Percentiles rank a stretch among this genome's conserved stretches.
These are phyloP conservation scores for Volucella bombylans DNA, from an alignment of 2,888 invertebrate genomes.

Conservation along the genomic window DNA sequence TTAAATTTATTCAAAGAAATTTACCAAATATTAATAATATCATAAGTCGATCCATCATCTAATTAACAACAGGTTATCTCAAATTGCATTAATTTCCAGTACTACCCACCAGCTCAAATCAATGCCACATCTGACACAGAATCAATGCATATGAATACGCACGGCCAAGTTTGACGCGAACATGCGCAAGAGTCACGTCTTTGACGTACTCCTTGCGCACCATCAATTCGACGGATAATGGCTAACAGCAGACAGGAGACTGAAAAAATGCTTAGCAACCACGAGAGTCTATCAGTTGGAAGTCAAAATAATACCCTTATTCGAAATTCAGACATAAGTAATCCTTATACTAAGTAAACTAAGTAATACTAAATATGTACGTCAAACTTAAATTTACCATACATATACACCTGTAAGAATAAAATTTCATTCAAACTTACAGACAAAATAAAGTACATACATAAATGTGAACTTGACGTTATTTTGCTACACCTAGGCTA, in stretches of 20 bases:
- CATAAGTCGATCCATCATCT: constrained; percentile 34
- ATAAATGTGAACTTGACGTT: constrained; percentile 60
- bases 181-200: constrained; percentile 85
- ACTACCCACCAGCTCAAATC: constrained; percentile 92
- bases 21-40: not conserved
- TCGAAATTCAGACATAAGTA: constrained; percentile 81
- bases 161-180: constrained; percentile 92
- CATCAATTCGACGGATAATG: constrained; percentile 82
- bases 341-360: constrained; percentile 80
- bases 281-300: constrained; percentile 77
- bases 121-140: constrained; percentile 87
- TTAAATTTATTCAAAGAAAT: not conserved
- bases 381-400: constrained; percentile 52
- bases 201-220: constrained; percentile 83
- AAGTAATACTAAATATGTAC: constrained; percentile 57
- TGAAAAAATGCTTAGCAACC: constrained; percentile 81
- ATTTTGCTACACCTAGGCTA: constrained; percentile 70
- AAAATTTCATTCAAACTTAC: constrained; percentile 49
- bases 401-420: constrained; percentile 32
- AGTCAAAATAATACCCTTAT: constrained; percentile 81
- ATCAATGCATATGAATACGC: constrained; percentile 91
- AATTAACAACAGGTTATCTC: constrained; percentile 72
- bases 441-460: constrained; percentile 55
- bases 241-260: constrained; percentile 82
- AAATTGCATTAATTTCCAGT: constrained; percentile 86